phyloP scores from a whole-genome alignment of 2,888 invertebrate genomes.

The Limnephilus auricula region DNA sequence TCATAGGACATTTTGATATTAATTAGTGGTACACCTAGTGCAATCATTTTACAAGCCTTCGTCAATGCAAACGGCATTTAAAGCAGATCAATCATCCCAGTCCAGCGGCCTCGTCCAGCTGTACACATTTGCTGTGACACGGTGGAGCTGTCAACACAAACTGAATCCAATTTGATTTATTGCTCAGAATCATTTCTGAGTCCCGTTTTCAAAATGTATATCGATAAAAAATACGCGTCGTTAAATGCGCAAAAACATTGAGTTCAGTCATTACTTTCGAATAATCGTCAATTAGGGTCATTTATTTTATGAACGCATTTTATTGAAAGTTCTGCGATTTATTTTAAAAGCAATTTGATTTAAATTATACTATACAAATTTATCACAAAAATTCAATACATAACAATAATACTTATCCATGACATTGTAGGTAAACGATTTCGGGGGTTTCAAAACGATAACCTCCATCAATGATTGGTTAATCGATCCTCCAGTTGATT shows the following conservation, averaged over 20 bases:
- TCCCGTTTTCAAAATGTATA: not conserved
- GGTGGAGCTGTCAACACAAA: conserved; percentile 30
- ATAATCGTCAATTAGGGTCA: not conserved
- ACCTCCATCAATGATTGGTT: too few species aligned
- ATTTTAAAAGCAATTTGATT: too few species aligned
- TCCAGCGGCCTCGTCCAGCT: not conserved
- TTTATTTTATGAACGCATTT: not conserved
- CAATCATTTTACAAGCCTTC: not conserved
- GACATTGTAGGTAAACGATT: too few species aligned
- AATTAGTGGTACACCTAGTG: not conserved
- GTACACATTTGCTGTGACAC: conserved; percentile 13
- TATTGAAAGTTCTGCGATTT: too few species aligned
- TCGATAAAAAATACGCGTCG: not conserved
- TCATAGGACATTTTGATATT: not conserved
- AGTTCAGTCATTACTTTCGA: not conserved
- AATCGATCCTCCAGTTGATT: too few species aligned
- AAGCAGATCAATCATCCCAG: conserved; percentile 10
- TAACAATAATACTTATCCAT: too few species aligned
- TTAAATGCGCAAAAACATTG: not conserved
- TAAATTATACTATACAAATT: too few species aligned
- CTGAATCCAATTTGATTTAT: conserved; percentile 36
- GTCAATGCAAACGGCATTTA: conserved; percentile 3
- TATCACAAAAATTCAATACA: too few species aligned
- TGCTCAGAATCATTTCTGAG: not conserved
- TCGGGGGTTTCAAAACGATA: too few species aligned